Evolutionary conservation across 2,888 invertebrate species (phyloP).

Genomic region (Gasteruption jaculator): DNA sequence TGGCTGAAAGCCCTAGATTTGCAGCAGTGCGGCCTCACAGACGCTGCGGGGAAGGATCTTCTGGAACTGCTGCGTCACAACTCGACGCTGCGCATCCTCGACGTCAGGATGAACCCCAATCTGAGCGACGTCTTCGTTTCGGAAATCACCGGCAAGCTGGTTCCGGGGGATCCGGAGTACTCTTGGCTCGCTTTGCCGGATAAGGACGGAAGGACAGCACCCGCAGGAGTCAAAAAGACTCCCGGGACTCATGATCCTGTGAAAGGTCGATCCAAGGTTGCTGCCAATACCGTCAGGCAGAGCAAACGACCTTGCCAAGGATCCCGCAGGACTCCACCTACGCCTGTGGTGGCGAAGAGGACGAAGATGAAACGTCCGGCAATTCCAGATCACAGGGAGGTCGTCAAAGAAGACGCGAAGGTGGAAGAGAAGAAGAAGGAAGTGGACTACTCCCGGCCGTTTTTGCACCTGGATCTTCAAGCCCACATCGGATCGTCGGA

Average conservation of each 20-base stretch:
- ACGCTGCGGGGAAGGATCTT: constrained; percentile 57
- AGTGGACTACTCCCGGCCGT: constrained; percentile 22
- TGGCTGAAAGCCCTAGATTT: constrained; percentile 79
- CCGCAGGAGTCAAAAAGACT: constrained; percentile 24
- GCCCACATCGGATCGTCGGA: constrained; percentile 16
- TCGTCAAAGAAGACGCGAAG: constrained; percentile 2
- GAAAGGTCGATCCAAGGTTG: background rate
- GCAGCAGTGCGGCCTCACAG: constrained; percentile 70
- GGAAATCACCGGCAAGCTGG: constrained; percentile 31
- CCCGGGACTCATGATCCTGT: no score
- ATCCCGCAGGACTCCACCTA: constrained; percentile 19
- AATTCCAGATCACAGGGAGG: constrained; percentile 3
- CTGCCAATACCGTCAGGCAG: no score
- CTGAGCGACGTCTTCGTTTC: constrained; percentile 55
- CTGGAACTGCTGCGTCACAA: constrained; percentile 63
- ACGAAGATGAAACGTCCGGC: constrained; percentile 18
- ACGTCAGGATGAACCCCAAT: constrained; percentile 61
- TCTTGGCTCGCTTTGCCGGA: constrained; percentile 36
- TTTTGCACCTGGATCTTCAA: constrained; percentile 39
- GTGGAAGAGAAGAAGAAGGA: constrained; percentile 5
- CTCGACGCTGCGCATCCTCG: constrained; percentile 64
- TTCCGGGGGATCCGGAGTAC: constrained; percentile 32
- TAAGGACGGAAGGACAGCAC: constrained; percentile 29
- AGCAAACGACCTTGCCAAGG: constrained; percentile 24
- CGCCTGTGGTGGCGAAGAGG: constrained; percentile 18